A percentile compares a stretch with the other conserved stretches of the same genome.
Conservation (phyloP, 2,113 vertebrate species). For the Chrysochloris asiatica region DNA sequence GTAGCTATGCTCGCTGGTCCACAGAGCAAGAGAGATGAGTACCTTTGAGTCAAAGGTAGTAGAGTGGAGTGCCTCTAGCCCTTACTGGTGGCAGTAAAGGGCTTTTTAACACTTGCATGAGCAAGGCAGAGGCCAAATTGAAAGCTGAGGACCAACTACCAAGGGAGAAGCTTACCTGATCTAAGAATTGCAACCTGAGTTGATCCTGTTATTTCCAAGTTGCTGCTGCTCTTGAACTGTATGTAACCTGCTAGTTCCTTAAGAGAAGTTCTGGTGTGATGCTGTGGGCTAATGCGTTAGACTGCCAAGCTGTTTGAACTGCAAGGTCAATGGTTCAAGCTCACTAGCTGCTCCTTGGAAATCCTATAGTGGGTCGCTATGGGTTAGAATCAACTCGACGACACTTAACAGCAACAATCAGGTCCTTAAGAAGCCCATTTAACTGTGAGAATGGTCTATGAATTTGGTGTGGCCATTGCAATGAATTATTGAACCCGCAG, state of each 20-base stretch:
- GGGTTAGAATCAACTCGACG: no score
- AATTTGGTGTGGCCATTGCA: neutral
- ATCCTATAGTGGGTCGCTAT: no score
- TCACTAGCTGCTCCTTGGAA: no score
- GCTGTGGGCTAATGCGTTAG: no score
- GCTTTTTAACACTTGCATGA: neutral
- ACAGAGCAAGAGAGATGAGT: neutral
- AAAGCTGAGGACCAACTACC: neutral
- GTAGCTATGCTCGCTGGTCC: neutral
- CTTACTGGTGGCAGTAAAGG: neutral
- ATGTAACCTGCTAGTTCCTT: neutral
- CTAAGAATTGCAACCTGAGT: neutral
- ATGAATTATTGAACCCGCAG: neutral
- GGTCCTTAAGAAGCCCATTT: neutral
- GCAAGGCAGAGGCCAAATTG: neutral
- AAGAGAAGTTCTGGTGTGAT: no score
- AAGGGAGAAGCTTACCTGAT: neutral
- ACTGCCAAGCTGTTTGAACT: no score
- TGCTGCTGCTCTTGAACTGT: neutral
- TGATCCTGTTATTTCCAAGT: neutral
- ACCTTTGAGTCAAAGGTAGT: neutral
- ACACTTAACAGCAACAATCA: no score
- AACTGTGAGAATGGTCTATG: neutral
- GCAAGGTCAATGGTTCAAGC: no score
- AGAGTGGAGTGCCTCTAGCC: neutral